phyloP scores from a whole-genome alignment of 1,140 invertebrate species.

The Linepithema humile region DNA sequence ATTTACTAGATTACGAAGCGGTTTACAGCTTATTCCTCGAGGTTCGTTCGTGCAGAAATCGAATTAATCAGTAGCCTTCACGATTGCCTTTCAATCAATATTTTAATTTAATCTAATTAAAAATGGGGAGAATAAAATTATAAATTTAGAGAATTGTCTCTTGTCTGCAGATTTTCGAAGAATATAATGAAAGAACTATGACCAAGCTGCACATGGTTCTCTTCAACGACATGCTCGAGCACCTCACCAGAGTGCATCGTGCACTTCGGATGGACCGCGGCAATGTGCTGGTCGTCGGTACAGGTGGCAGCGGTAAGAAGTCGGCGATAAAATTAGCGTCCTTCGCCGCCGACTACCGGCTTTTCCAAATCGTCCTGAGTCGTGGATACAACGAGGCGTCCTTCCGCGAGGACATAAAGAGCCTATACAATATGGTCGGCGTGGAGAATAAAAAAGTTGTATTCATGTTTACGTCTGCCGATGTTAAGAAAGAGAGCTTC shows the following conservation, averaged over 20 bases:
- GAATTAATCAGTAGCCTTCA: background rate
- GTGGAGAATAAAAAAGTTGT: slow-evolving; percentile 91
- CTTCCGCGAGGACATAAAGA: slow-evolving; percentile 95
- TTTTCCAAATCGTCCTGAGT: slow-evolving; percentile 93
- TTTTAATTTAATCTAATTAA: background rate
- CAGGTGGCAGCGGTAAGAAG: slow-evolving; percentile 94
- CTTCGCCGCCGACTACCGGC: slow-evolving; percentile 90
- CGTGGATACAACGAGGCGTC: slow-evolving; percentile 92
- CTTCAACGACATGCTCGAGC: slow-evolving; percentile 95
- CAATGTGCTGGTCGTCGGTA: slow-evolving; percentile 93
- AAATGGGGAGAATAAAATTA: background rate
- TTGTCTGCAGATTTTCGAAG: slow-evolving; percentile 90
- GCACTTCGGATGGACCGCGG: slow-evolving; percentile 93
- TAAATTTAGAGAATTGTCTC: background rate
- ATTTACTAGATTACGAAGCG: slow-evolving; percentile 94
- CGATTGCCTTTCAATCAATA: background rate
- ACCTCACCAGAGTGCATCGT: slow-evolving; percentile 93
- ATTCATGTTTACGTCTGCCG: slow-evolving; percentile 93
- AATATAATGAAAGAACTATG: slow-evolving; percentile 90
- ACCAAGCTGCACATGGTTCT: slow-evolving; percentile 91
- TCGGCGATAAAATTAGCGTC: slow-evolving; percentile 89
- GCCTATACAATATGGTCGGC: slow-evolving; percentile 89
- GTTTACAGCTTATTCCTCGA: slow-evolving; percentile 93
- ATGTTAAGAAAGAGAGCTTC: slow-evolving; percentile 92
- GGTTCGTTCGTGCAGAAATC: too few species aligned